Conservation (phyloP, 2,888 invertebrate species). For the Lasiommata megera region DNA sequence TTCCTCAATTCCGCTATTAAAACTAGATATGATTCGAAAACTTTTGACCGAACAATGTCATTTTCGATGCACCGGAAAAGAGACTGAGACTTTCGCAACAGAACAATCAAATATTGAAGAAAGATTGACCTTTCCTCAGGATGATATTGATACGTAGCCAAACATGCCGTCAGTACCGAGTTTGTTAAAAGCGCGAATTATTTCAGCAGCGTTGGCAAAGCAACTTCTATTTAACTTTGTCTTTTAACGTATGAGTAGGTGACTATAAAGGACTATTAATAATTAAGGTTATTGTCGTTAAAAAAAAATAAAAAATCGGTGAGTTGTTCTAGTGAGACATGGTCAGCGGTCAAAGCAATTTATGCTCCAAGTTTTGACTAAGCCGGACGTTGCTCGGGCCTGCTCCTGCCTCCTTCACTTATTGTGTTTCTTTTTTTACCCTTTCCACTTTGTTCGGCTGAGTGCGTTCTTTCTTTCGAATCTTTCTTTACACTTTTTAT, state of each 20-base stretch:
- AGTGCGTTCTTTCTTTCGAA: conserved; percentile 61
- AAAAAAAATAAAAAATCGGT: conserved; percentile 2
- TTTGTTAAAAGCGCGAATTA: too few relatives aligned
- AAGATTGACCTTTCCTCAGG: too few relatives aligned
- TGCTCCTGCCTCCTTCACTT: conserved; percentile 59
- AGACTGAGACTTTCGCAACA: too few relatives aligned
- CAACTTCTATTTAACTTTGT: too few relatives aligned
- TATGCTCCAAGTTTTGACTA: conserved; percentile 53
- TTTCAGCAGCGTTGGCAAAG: too few relatives aligned
- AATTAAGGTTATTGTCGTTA: not conserved
- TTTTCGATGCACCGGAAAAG: too few relatives aligned
- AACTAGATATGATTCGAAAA: conserved; percentile 1
- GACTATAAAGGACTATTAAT: not conserved
- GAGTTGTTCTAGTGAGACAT: conserved; percentile 43
- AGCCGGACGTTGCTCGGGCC: conserved; percentile 53
- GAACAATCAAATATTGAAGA: too few relatives aligned
- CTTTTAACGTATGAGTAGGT: too few relatives aligned
- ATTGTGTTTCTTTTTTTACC: conserved; percentile 65
- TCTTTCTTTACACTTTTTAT: conserved; percentile 57
- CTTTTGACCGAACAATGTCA: too few relatives aligned
- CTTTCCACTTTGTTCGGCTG: conserved; percentile 58
- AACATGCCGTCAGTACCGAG: too few relatives aligned
- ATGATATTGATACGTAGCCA: too few relatives aligned
- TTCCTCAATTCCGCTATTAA: conserved; percentile 30
- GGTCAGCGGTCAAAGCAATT: conserved; percentile 60